Evolutionary conservation across 2,888 invertebrate species (phyloP).

Genomic region (Melitaea athalia): DNA sequence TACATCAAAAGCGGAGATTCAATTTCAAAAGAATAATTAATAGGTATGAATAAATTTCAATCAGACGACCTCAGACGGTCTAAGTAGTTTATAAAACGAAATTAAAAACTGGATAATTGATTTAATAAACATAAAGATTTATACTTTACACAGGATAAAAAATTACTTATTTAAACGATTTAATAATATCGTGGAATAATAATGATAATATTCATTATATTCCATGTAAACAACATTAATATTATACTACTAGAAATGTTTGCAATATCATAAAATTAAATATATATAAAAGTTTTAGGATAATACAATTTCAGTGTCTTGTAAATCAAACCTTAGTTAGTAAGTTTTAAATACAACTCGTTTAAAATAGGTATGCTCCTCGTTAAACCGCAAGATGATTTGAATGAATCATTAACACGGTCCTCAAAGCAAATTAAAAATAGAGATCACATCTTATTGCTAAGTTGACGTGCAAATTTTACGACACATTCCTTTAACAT

Average conservation of each 20-base stretch:
- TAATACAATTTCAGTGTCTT: background rate
- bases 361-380: background rate
- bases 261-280: no score
- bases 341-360: background rate
- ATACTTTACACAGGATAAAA: background rate
- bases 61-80: background rate
- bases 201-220: no score
- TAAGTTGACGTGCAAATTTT: conserved; percentile 24
- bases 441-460: conserved; percentile 22
- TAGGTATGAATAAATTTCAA: no score
- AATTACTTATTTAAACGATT: no score
- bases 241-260: no score
- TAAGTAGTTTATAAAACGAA: conserved; percentile 8
- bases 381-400: background rate
- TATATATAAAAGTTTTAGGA: no score
- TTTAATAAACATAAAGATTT: background rate
- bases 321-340: background rate
- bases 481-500: conserved; percentile 5
- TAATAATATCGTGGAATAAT: no score
- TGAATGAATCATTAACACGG: conserved; percentile 16
- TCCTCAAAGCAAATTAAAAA: conserved; percentile 29
- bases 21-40: conserved; percentile 6
- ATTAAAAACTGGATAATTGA: conserved; percentile 1
- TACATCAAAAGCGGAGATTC: background rate
- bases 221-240: no score